Evolutionary conservation across 2,888 invertebrate genomes (phyloP), one percentile per base, ranked within the genome.

Genomic region (Lymantria dispar): DNA sequence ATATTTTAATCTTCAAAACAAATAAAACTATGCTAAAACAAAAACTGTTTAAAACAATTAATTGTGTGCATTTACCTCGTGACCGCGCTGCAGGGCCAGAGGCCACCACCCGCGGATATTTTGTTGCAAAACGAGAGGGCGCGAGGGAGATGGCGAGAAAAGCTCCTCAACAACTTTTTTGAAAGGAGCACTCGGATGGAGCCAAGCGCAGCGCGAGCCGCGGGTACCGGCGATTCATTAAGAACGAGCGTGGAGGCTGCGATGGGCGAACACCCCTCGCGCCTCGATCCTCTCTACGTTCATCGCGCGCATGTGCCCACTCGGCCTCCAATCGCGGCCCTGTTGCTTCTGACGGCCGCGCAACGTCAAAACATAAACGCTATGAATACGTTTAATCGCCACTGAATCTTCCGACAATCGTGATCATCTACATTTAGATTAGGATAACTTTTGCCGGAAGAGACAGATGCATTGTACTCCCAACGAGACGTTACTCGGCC

Each of bases 181-280:
- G 74, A 76, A 70, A 58, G 69, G 79, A 85, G 84, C 82, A 80
- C 80, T 74, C 76, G 76, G 72, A 76, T 65, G 74, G 70, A 75
- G 76, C 76, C 22, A 82, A 80, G 82, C 85, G 85, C 87, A 78
- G 81, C 87, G 85, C 86, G 79, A 83, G 80, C 85, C 87, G 85
- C 87, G 87, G 86, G 79, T 82, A 86, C 86, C 88, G 86, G 81
- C 89, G 88, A 83, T 87, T 90, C 89, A 88, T 88, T 88, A 88
- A 84, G 80, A 81, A 79, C 80, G 78, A 83, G 80, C 87, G 73
- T 85, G 88, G 87, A 87, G 78, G 85, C 88, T 87, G 87, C 76
- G 80, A 72, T 69, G 76, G 74, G 73, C 75, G 69, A 72, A 72
- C 53, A 69, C 70, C 72, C 77, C 80, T 78, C 74, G 72, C 59